Percentiles rank a stretch among this genome's conserved stretches.
Conservation (phyloP, 2,888 invertebrate genomes). For the Eristalis pertinax region DNA sequence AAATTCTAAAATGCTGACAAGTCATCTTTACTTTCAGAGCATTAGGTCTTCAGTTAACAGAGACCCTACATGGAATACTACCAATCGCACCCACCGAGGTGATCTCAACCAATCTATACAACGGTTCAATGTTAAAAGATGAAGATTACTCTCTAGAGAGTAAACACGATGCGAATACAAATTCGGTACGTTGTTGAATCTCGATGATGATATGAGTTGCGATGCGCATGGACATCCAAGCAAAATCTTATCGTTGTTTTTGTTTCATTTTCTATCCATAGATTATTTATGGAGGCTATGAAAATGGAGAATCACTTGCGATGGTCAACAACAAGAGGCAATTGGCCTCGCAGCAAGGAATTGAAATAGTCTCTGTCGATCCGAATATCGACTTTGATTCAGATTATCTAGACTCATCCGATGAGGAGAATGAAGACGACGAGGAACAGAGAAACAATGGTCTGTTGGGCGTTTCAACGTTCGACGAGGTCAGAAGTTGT, state of each 20-base stretch:
- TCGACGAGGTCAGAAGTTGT: constrained; percentile 75
- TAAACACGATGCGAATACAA: constrained; percentile 75
- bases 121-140: constrained; percentile 73
- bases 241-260: constrained; percentile 46
- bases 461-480: constrained; percentile 55
- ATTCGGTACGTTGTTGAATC: constrained; percentile 75
- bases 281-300: constrained; percentile 77
- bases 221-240: constrained; percentile 23
- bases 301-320: constrained; percentile 22
- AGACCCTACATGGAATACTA: constrained; percentile 80
- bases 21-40: constrained; percentile 46
- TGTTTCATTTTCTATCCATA: constrained; percentile 66
- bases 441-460: constrained; percentile 67
- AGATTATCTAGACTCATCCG: constrained; percentile 68
- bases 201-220: constrained; percentile 46
- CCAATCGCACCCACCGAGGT: constrained; percentile 78
- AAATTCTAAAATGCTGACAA: not conserved
- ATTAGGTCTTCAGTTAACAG: constrained; percentile 78
- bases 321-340: constrained; percentile 41
- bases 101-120: constrained; percentile 69
- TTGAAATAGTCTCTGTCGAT: constrained; percentile 77
- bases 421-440: constrained; percentile 70
- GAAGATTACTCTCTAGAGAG: constrained; percentile 73
- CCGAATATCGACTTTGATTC: constrained; percentile 75
- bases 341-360: constrained; percentile 64